These are phyloP conservation scores for Cheilosia scutellata DNA, from an alignment of 2,888 invertebrate species.

Conservation along the genomic window DNA sequence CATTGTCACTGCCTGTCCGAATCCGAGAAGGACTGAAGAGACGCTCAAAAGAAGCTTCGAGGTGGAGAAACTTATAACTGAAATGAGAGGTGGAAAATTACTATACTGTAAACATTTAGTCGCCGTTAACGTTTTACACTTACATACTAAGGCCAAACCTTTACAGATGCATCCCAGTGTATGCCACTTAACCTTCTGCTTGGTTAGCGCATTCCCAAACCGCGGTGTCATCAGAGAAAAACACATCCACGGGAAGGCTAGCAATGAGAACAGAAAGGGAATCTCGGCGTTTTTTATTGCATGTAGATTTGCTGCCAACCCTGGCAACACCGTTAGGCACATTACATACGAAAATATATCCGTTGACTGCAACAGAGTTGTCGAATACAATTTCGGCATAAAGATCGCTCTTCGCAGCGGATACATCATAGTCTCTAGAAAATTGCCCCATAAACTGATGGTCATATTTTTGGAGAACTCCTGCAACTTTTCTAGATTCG, in stretches of 20 bases:
- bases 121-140: slow-evolving; percentile 70
- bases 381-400: slow-evolving; percentile 82
- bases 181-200: slow-evolving; percentile 82
- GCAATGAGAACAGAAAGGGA: slow-evolving; percentile 82
- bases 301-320: slow-evolving; percentile 82
- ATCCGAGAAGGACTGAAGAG: slow-evolving; percentile 83
- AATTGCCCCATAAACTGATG: slow-evolving; percentile 80
- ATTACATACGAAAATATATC: slow-evolving; percentile 84
- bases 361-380: slow-evolving; percentile 81
- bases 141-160: slow-evolving; percentile 82
- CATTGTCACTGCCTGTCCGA: slow-evolving; percentile 83
- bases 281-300: slow-evolving; percentile 83
- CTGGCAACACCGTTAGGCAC: slow-evolving; percentile 83
- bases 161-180: slow-evolving; percentile 82
- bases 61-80: slow-evolving; percentile 83
- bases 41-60: slow-evolving; percentile 83
- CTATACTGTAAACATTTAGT: background rate
- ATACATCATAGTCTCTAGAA: slow-evolving; percentile 80
- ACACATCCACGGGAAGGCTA: slow-evolving; percentile 84
- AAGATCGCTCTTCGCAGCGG: slow-evolving; percentile 81
- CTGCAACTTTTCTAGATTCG: slow-evolving; percentile 79
- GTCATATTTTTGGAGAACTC: slow-evolving; percentile 81
- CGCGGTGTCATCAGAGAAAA: slow-evolving; percentile 84
- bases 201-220: slow-evolving; percentile 82
- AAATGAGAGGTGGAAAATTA: slow-evolving; percentile 10